Base-by-base conservation (phyloP, 1,140 invertebrate genomes). In the Aleiodes sp. region DNA sequence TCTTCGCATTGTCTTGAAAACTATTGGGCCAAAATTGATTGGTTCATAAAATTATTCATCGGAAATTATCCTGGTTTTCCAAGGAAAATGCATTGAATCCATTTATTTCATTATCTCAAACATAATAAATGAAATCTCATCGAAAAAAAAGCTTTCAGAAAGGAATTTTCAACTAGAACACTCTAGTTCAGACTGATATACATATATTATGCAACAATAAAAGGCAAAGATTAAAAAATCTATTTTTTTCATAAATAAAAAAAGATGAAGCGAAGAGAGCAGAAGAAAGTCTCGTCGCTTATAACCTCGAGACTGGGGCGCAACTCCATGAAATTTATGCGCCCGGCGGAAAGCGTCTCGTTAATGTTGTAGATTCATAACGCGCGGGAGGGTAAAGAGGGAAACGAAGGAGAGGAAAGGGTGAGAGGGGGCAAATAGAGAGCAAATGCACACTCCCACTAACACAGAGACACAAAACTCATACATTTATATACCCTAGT, bases 361-460 rank as follows among this genome's bases (percentile, higher is more conserved):
- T 73, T 72, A 79, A 79, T 74, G 72, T 71, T 73, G 65, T 71
- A 75, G 73, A 74, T 75, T 78, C 75, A 78, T 79, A 78, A 76
- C 71, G 21, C 41, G 60, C 39, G 2, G 33, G 33, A n/a, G n/a
- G 33, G 39, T 21, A 63, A 37, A 39, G 60, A 63, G 60, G 60
- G 39, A 26, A 21, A 63, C 28, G 52, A 57, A 7, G 21, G 8
- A 57, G 33, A 26, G 14, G 14, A 21, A 33, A 37, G 35, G 59
- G 43, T 16, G 10, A 24, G 26, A 21, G 39, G 16, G 26, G 31
- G 8, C 7, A 26, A 10, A 29, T 24, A 66, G 43, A 21, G 35
- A n/a, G 24, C 29, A 65, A 43, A 37, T 24, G 39, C 37, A 21
- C 43, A 33, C 43, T 43, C 19, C 59, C 57, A 33, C 24, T 70